Evolutionary conservation across 2,113 vertebrate species (phyloP).

Genomic region (Sinocyclocheilus anshuiensis): DNA sequence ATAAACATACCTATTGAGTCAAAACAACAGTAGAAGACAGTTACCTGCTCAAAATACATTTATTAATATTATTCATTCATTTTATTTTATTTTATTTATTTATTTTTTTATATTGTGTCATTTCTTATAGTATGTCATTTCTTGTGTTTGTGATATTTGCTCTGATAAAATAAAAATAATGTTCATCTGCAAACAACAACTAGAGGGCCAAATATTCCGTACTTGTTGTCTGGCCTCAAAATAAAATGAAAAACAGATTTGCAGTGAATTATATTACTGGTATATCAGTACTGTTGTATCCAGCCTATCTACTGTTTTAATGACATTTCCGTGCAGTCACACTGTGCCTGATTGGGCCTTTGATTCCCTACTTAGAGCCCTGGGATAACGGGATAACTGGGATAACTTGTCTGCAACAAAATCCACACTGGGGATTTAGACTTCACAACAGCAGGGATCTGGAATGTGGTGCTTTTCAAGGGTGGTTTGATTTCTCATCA

Average conservation of each 20-base stretch:
- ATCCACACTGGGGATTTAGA: constrained; percentile 38
- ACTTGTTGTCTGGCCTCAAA: neutral
- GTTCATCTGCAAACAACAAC: neutral
- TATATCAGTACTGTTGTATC: neutral
- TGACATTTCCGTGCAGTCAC: neutral
- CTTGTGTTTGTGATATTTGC: too few species aligned
- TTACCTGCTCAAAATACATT: too few species aligned
- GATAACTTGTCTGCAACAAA: constrained; percentile 22
- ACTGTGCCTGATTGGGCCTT: constrained; percentile 12
- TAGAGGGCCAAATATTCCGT: neutral
- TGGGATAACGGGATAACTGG: neutral
- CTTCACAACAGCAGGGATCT: constrained; percentile 32
- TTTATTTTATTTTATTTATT: too few species aligned
- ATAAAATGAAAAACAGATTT: neutral
- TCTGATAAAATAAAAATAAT: neutral
- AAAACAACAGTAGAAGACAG: too few species aligned
- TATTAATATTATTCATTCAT: too few species aligned
- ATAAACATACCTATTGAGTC: too few species aligned
- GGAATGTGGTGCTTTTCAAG: constrained; percentile 32
- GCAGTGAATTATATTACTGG: neutral
- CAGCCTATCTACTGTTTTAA: neutral
- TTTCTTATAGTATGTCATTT: too few species aligned
- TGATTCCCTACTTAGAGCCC: constrained; percentile 30
- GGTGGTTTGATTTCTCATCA: constrained; percentile 37
- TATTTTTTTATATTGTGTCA: too few species aligned